phyloP scores from a whole-genome alignment of 1,140 invertebrate genomes.

The Hyles euphorbiae region DNA sequence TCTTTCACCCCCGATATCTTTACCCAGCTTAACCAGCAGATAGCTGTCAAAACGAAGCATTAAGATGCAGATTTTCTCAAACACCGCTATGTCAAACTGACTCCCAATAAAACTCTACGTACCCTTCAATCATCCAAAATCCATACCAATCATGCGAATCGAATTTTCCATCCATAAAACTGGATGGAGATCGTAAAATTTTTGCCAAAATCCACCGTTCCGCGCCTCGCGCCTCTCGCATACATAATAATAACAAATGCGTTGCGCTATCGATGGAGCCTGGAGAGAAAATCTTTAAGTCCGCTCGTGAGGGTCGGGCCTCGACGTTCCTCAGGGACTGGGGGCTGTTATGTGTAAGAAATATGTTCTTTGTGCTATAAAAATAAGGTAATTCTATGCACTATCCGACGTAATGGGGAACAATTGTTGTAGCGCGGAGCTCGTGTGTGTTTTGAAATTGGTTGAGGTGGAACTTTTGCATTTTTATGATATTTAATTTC shows the following conservation, averaged over 20 bases:
- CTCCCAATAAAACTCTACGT: conserved; percentile 4
- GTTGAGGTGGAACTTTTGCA: background rate
- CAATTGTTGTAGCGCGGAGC: background rate
- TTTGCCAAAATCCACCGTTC: conserved; percentile 51
- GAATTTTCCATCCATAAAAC: conserved; percentile 58
- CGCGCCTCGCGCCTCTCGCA: conserved; percentile 37
- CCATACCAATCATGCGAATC: conserved; percentile 59
- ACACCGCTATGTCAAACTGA: background rate
- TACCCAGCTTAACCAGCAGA: too few species aligned
- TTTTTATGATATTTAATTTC: background rate
- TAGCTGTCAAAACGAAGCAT: too few species aligned
- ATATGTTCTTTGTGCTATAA: conserved; percentile 52
- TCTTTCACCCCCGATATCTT: too few species aligned
- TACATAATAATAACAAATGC: conserved; percentile 70
- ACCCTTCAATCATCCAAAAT: conserved; percentile 24
- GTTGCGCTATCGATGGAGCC: conserved; percentile 38
- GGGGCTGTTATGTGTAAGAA: conserved; percentile 45
- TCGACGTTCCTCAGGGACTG: conserved; percentile 29
- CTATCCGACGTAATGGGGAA: conserved; percentile 43
- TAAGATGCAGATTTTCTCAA: too few species aligned
- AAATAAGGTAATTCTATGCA: conserved; percentile 66
- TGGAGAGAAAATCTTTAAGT: conserved; percentile 55
- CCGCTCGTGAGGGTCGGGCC: conserved; percentile 30
- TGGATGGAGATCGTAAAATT: conserved; percentile 58
- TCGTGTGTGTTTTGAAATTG: background rate